Base-by-base conservation (phyloP, 2,888 invertebrate genomes). In the Ectemnius continuus region DNA sequence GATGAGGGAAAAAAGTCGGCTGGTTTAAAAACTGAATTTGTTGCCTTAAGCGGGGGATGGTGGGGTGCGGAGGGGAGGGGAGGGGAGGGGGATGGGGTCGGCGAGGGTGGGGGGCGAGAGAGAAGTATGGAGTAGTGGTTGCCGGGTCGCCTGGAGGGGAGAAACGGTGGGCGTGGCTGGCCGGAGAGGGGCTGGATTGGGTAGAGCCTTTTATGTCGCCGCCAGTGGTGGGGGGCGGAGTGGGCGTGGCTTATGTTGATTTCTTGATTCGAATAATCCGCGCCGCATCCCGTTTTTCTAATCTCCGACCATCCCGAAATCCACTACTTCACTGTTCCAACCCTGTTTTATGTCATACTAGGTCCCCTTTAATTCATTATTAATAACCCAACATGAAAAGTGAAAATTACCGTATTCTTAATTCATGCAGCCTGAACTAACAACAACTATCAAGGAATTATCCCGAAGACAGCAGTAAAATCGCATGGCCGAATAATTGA, bases 11-110 rank as follows among this genome's bases (percentile, higher is more conserved):
- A 74, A 52, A 67, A 71, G 69, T 85, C 83, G 84, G 82, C 79
- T 84, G 87, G 85, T 83, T 81, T 81, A 87, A 88, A 84, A 85
- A 88, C 86, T 83, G 86, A 87, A 88, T 88, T 86, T 86, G 86
- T 83, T 63, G 73, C 62, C 75, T 69, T 52, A 58, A 72, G 65
- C 60, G 26, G 62, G 64, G 68, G n/a, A n/a, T 58, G 61, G 16
- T 73, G 11, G 20, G 82, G 80, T 52, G 52, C 16, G 80, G 83
- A 18, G 82, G 80, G 11, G 52, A 16, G 80, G 83, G 84, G 80
- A 18, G 82, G 80, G 11, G 52, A 16, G 80, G 83, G 84, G 80
- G n/a, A n/a, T n/a, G n/a, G n/a, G n/a, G n/a, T n/a, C n/a, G n/a
- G n/a, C n/a, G n/a, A n/a, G 20, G 82, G 80, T 52, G 52, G 52